phyloP scores from a whole-genome alignment of 2,888 invertebrate genomes.

The Diploptera punctata region DNA sequence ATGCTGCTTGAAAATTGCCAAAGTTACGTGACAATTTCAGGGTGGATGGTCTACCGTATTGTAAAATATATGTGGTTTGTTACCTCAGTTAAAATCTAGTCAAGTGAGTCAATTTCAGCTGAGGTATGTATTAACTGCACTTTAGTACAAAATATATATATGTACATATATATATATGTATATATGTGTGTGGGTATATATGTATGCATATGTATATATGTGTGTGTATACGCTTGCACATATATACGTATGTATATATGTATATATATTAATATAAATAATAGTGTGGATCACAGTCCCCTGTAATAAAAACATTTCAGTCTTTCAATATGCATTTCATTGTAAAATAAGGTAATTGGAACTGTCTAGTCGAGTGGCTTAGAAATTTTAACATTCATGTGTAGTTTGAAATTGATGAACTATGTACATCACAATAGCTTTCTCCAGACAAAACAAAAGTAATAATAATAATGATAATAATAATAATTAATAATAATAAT shows the following conservation, averaged over 20 bases:
- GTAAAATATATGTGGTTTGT: background rate
- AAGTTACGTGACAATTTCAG: conserved; percentile 14
- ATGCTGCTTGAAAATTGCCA: conserved; percentile 28
- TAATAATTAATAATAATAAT: no score
- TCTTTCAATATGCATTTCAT: conserved; percentile 16
- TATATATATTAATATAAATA: background rate
- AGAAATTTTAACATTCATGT: conserved; percentile 16
- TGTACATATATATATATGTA: background rate
- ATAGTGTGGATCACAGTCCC: conserved; percentile 17
- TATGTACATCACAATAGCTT: conserved; percentile 20
- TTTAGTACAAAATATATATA: conserved; percentile 40
- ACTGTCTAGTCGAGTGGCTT: conserved; percentile 21
- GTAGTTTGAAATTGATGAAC: background rate
- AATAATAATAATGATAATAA: no score
- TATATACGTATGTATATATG: background rate
- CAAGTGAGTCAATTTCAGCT: conserved; percentile 29
- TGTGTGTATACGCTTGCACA: background rate
- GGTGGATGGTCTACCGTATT: conserved; percentile 3
- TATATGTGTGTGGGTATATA: background rate
- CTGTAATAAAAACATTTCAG: conserved; percentile 18
- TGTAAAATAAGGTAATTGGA: conserved; percentile 15
- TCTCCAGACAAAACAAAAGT: no score
- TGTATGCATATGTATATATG: background rate
- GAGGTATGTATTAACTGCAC: conserved; percentile 40
- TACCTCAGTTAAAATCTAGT: conserved; percentile 35